Base-by-base conservation (phyloP, 2,113 vertebrate genomes). In the Oreotrochilus melanogaster region DNA sequence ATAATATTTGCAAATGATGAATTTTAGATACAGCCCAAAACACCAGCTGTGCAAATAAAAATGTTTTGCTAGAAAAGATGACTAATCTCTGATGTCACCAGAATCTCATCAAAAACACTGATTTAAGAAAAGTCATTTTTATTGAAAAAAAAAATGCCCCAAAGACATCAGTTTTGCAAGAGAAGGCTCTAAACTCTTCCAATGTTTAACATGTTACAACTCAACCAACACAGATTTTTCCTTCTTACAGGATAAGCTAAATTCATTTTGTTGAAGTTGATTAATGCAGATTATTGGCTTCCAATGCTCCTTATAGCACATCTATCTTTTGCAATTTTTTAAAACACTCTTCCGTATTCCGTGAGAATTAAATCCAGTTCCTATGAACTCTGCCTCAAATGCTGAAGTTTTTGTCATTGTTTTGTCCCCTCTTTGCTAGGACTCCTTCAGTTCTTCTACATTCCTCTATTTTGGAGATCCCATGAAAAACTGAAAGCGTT, bases 311-410 rank as follows among this genome's bases (percentile, higher is more conserved):
- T 51, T 28, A 14, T 45, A 72, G 27, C 18, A 72, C 22, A 37
- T 0, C 0, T 6, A 22, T 0, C 7, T 25, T 72, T 25, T 3
- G 8, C 12, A 35, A 11, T 37, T 65, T 79, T 81, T 47, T 9
- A 39, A 6, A n/a, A 31, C 13, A 10, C 31, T 78, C 48, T 78
- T 85, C 53, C 75, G 0, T 22, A 62, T 47, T 51, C 10, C n/a
- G 43, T 2, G 7, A 78, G 7, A 75, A 56, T 21, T 7, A 67
- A 86, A 78, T 31, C 53, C 6, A 50, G 10, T 62, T 47, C 43
- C n/a, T 50, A 27, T 8, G 25, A 58, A 18, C 8, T 25, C 21
- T 45, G 58, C 28, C 48, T 74, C 47, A 66, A 69, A 67, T 22
- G 27, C 8, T 37, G 31, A 14, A 27, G 11, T 51, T 54, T 62